A percentile compares a stretch with the other conserved stretches of the same genome.
Conservation (phyloP, 2,113 vertebrate genomes). For the Apeltes quadracus region DNA sequence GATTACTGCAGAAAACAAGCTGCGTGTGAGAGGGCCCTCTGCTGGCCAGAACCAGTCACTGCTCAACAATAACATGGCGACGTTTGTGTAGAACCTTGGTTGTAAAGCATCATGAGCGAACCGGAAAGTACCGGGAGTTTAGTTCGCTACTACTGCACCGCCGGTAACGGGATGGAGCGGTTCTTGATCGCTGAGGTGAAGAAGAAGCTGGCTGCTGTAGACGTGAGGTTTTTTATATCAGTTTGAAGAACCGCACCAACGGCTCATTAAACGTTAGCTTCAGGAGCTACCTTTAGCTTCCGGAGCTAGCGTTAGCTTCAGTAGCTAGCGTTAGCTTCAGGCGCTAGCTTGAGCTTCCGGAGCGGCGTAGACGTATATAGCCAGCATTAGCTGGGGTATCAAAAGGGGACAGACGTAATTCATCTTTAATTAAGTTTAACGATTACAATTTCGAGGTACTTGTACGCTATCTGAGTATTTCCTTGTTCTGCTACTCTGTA, state of each 20-base stretch:
- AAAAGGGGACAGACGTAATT: too few species aligned
- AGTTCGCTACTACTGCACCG: slow-evolving; percentile 86
- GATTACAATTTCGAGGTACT: too few species aligned
- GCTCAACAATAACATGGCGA: slow-evolving; percentile 24
- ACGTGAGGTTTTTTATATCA: slow-evolving; percentile 79
- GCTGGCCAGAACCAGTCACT: neutral
- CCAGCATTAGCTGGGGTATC: too few species aligned
- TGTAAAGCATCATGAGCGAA: slow-evolving; percentile 24
- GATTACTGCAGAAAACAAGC: too few species aligned
- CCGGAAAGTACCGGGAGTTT: neutral
- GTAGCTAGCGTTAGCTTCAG: too few species aligned
- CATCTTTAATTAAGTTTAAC: too few species aligned
- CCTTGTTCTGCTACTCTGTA: too few species aligned
- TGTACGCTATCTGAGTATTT: too few species aligned
- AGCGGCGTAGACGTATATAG: too few species aligned
- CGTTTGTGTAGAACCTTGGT: fast-evolving
- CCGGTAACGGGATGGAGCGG: slow-evolving; percentile 86
- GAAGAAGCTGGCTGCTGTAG: slow-evolving; percentile 79
- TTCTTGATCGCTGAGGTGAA: slow-evolving; percentile 84
- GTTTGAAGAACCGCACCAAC: neutral
- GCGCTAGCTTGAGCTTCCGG: too few species aligned
- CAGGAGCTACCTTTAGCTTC: too few species aligned
- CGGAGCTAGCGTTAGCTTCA: too few species aligned
- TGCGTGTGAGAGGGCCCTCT: slow-evolving; percentile 46
- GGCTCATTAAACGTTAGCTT: neutral